Base-by-base conservation (phyloP, 2,113 vertebrate genomes). In the Thomomys bottae region DNA sequence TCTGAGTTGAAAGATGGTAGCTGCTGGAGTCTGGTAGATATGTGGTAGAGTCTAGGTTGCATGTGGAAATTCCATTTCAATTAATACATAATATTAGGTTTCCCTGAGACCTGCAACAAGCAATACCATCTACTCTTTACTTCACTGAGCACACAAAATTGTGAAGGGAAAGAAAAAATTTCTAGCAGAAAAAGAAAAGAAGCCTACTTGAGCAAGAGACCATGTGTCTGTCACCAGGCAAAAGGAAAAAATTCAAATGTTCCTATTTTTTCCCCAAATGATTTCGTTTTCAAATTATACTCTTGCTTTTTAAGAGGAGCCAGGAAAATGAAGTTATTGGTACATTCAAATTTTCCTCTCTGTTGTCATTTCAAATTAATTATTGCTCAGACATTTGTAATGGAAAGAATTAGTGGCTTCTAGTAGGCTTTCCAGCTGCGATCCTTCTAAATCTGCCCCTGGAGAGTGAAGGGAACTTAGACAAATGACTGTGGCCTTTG, bases 261-360 rank as follows among this genome's bases (percentile, higher is more conserved):
- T 89, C 76, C 24, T 87, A 83, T 59, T 88, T 86, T 81, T 49
- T 23, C 18, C 49, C 49, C 14, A 54, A 40, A 89, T 92, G 83
- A 89, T 93, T 92, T 96, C 90, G 94, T 92, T 28, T 90, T 92
- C 84, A 94, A 94, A 90, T 95, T 87, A 92, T 66, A 70, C 24
- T 30, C 88, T 67, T 81, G 68, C 89, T 92, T 95, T 84, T 95
- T 81, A 95, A 92, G 64, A 89, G 90, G 54, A 94, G 92, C 95
- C 96, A 96, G 88, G 88, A 95, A 96, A 97, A 94, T 96, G 80
- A 95, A 97, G 94, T 84, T 93, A 89, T 88, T 93, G 68, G 72
- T 87, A 84, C 64, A 87, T 92, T 84, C 75, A 68, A 71, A 93
- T 94, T 96, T 94, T 95, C 93, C 96, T 78, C 73, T 92, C n/a